Base-by-base conservation (phyloP, 2,888 invertebrate species). In the Cyaniris semiargus region DNA sequence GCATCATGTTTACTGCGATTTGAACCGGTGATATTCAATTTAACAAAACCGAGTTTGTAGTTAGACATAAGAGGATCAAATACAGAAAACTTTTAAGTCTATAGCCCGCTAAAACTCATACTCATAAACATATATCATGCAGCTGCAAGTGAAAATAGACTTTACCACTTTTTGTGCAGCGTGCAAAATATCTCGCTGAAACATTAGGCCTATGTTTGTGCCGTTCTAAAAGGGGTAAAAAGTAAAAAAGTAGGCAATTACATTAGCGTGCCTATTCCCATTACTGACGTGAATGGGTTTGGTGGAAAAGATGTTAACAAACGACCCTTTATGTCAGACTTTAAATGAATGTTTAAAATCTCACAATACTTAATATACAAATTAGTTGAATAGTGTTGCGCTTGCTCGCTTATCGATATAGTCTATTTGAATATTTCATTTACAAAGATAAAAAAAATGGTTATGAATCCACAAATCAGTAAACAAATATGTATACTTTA, bases 171-270 rank as follows among this genome's bases (percentile, higher is more conserved):
- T 53, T 38, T 72, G 72, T 66, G 23, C 48, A 72, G 44, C 38
- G 72, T 72, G 38, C 83, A 83, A 83, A 83, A 84, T 85, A n/a
- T 72, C 44, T 72, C 44, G 31, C 70, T 31, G 6, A 70, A 31
- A 76, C 70, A 70, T 53, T 70, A 70, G 27, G 70, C 76, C 48
- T 76, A 76, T 34, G 70, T 70, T 70, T 70, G 70, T 86, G 83
- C 83, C 85, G 84, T 83, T 88, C 85, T 84, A 85, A 88, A 87
- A 86, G 71, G 84, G 82, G 83, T 81, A 81, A 85, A 86, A 84
- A 81, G 81, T 84, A 87, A 89, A 87, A 86, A 85, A 86, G 84
- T 83, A 86, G 84, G 87, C 91, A 90, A 92, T 92, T 90, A 92
- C 92, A 92, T 91, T 92, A 92, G 88, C 88, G 85, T 84, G 85